Conservation (phyloP, 1,140 invertebrate genomes). For the Aphelinus atriplicis region DNA sequence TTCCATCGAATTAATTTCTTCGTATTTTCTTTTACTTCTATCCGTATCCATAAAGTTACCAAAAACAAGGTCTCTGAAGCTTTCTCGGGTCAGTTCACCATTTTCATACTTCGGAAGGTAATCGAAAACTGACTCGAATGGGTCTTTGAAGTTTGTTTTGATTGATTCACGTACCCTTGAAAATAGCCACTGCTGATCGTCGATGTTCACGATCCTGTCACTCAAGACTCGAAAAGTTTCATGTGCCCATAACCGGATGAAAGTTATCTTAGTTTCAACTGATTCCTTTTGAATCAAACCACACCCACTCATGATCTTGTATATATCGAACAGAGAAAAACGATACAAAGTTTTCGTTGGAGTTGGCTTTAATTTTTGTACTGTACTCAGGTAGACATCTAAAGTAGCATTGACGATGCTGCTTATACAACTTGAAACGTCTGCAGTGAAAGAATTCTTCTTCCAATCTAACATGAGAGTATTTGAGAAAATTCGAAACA, state of each 20-base stretch:
- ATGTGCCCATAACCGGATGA: slow-evolving; percentile 75
- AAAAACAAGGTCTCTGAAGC: slow-evolving; percentile 72
- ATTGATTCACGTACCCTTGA: slow-evolving; percentile 62
- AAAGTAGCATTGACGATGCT: slow-evolving; percentile 73
- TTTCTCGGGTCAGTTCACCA: slow-evolving; percentile 67
- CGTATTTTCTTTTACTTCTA: slow-evolving; percentile 68
- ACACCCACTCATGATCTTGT: slow-evolving; percentile 72
- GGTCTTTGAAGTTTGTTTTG: slow-evolving; percentile 69
- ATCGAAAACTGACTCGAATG: slow-evolving; percentile 63
- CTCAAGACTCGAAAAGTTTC: slow-evolving; percentile 77
- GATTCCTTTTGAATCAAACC: slow-evolving; percentile 74
- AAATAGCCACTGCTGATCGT: slow-evolving; percentile 72
- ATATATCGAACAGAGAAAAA: slow-evolving; percentile 74
- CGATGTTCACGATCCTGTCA: slow-evolving; percentile 71
- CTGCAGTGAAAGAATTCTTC: slow-evolving; percentile 69
- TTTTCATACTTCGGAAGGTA: slow-evolving; percentile 56
- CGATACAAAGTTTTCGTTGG: slow-evolving; percentile 75
- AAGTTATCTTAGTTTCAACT: slow-evolving; percentile 66
- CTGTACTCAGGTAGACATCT: slow-evolving; percentile 69
- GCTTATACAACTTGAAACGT: slow-evolving; percentile 69
- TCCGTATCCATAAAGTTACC: slow-evolving; percentile 71
- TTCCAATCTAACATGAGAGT: slow-evolving; percentile 69
- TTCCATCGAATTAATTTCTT: slow-evolving; percentile 71
- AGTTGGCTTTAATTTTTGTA: slow-evolving; percentile 67
- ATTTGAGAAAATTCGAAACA: slow-evolving; percentile 73